phyloP scores from a whole-genome alignment of 1,140 invertebrate species.

The Pseudomyrmex concolor region DNA sequence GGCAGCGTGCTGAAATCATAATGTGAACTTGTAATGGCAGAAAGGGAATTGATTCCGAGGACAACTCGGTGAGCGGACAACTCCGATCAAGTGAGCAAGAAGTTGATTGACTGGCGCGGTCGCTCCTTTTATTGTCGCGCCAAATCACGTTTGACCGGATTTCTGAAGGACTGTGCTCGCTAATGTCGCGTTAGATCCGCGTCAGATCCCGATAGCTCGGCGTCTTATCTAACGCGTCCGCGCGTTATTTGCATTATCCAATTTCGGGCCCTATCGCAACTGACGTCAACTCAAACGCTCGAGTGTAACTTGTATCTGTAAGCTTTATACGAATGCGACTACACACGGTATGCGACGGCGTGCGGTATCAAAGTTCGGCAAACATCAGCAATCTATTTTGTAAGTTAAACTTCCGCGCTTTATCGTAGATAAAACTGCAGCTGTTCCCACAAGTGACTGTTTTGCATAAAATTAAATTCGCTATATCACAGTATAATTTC shows the following conservation, averaged over 20 bases:
- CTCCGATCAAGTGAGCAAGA: slow-evolving; percentile 62
- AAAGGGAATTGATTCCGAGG: slow-evolving; percentile 33
- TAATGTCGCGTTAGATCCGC: slow-evolving; percentile 56
- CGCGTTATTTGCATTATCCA: slow-evolving; percentile 35
- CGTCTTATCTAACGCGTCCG: slow-evolving; percentile 34
- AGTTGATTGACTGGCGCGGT: slow-evolving; percentile 63
- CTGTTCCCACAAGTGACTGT: neutral
- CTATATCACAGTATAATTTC: slow-evolving; percentile 18
- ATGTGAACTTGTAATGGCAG: neutral
- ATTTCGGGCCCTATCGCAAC: slow-evolving; percentile 8
- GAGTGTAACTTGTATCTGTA: neutral
- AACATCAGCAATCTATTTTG: slow-evolving; percentile 7
- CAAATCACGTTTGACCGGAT: slow-evolving; percentile 74
- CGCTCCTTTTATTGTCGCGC: slow-evolving; percentile 66
- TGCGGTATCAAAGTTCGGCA: neutral
- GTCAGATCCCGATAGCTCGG: slow-evolving; percentile 1
- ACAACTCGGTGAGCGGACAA: slow-evolving; percentile 5
- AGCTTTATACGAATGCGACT: neutral
- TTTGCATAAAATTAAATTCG: slow-evolving; percentile 14
- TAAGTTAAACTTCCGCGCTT: neutral
- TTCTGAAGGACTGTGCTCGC: slow-evolving; percentile 63
- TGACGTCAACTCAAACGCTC: slow-evolving; percentile 13
- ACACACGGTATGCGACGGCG: neutral
- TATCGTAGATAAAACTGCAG: neutral
- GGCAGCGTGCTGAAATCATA: slow-evolving; percentile 1